Base-by-base conservation (phyloP, 35 echinoderm and acorn worm genomes). In the Antedon bifida region DNA sequence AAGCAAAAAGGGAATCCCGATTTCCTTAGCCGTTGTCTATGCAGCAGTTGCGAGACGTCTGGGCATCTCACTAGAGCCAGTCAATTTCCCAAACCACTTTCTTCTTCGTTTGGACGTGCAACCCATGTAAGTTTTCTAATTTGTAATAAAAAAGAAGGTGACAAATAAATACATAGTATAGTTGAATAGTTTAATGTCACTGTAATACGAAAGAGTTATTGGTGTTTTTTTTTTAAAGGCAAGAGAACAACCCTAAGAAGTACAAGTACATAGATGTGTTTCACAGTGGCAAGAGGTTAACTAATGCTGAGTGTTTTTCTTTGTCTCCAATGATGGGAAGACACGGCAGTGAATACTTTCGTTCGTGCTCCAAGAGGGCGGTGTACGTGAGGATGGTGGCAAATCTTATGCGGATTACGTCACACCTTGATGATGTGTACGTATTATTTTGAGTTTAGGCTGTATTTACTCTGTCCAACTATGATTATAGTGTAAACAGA, bases 21-120 rank as follows among this genome's bases (percentile, higher is more conserved):
- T 88, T 34, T 82, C 79, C 12, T 80, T 88, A 31, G 32, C 79
- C 23, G 82, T 88, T 39, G 33, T 88, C 9, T 88, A 88, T 34
- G 19, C 73, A 46, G 42, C 86, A n/a, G 56, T 88, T 0, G 86
- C 80, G 21, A 74, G 35, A 45, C 51, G 74, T 39, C 79, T 88
- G 30, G 86, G 86, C n/a, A n/a, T 88, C 34, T 33, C 30, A 1
- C 38, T 88, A 17, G 44, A 82, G 0, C 86, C 86, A 26, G 86
- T 88, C 80, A 88, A 88, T 39, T 88, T 88, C 34, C 86, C 86
- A 21, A 80, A 80, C 34, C 86, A 88, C 33, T 88, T 88, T 77
- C 8, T 88, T 46, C 33, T 88, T 12, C 0, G 36, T 23, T 83
- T 73, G 39, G 51, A 88, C n/a, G 34, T 36, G 9, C 31, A 45